Percentiles rank a stretch among this genome's conserved stretches.
Conservation (phyloP, 1,140 invertebrate genomes). For the Drosophila ironensis region DNA sequence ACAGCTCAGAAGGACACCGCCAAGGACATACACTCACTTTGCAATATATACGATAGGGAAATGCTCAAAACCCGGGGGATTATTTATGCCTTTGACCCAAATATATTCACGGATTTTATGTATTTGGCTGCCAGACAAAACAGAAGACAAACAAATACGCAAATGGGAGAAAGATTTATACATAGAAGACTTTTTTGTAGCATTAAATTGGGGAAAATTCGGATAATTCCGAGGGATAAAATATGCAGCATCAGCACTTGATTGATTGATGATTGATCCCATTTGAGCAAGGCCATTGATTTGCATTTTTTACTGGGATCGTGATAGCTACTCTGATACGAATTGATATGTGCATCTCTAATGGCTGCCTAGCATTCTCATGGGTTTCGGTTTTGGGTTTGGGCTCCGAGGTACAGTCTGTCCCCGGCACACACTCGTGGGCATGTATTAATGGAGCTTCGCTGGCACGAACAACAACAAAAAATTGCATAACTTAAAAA, state of each 20-base stretch:
- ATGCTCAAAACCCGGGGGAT: background rate
- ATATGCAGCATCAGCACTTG: constrained; percentile 4
- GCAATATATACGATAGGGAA: background rate
- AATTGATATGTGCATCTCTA: constrained; percentile 23
- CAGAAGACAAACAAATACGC: constrained; percentile 3
- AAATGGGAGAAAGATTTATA: background rate
- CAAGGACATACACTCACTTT: constrained; percentile 2
- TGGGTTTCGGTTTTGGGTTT: no score
- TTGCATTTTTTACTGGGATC: constrained; percentile 17
- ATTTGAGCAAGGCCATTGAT: constrained; percentile 25
- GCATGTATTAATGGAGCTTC: constrained; percentile 9
- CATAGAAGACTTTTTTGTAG: constrained; percentile 7
- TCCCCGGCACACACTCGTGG: constrained; percentile 5
- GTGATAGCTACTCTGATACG: no score
- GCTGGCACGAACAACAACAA: constrained; percentile 7
- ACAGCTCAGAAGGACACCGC: background rate
- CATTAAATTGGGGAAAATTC: constrained; percentile 24
- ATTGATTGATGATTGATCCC: constrained; percentile 33
- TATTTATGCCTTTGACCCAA: constrained; percentile 33
- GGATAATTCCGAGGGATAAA: no score
- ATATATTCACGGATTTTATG: constrained; percentile 8
- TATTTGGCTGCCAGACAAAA: constrained; percentile 4
- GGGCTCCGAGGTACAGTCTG: constrained; percentile 32
- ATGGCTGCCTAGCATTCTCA: constrained; percentile 14
- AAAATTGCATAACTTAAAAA: constrained; percentile 54